Conservation (phyloP, 2,113 vertebrate species). For the Pimephales promelas region DNA sequence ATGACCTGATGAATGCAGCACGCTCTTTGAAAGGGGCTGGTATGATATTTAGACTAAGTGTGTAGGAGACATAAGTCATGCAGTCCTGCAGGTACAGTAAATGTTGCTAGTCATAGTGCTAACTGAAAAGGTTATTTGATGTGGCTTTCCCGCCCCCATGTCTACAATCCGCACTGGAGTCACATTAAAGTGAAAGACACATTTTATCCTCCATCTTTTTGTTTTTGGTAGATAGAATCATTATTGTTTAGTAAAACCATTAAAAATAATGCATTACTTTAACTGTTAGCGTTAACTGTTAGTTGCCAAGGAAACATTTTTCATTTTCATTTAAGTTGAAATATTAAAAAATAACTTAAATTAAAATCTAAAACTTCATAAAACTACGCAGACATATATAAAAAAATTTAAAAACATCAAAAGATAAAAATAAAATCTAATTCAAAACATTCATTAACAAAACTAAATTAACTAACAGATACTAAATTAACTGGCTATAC, state of each 20-base stretch:
- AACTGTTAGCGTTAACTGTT: no score
- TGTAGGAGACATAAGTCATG: conserved; percentile 33
- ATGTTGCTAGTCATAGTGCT: conserved; percentile 22
- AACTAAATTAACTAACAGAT: no score
- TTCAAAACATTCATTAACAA: no score
- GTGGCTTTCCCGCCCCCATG: conserved; percentile 56
- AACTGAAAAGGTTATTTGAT: conserved; percentile 64
- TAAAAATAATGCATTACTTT: neutral
- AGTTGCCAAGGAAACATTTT: no score
- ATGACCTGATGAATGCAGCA: conserved; percentile 57
- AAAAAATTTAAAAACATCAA: no score
- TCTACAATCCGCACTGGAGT: conserved; percentile 57
- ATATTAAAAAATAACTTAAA: no score
- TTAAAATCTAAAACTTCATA: no score
- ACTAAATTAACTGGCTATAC: no score
- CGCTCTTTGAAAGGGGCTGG: conserved; percentile 38
- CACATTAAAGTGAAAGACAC: conserved; percentile 60
- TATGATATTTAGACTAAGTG: conserved; percentile 48
- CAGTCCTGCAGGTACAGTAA: conserved; percentile 36
- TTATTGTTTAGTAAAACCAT: neutral
- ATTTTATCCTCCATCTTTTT: conserved; percentile 59
- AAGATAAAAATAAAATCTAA: no score
- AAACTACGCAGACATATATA: no score
- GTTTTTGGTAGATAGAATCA: neutral
- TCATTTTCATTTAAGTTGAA: no score